Conservation (phyloP, 2,797 vertebrate species). For the Microctenopoma stevenorrisi region DNA sequence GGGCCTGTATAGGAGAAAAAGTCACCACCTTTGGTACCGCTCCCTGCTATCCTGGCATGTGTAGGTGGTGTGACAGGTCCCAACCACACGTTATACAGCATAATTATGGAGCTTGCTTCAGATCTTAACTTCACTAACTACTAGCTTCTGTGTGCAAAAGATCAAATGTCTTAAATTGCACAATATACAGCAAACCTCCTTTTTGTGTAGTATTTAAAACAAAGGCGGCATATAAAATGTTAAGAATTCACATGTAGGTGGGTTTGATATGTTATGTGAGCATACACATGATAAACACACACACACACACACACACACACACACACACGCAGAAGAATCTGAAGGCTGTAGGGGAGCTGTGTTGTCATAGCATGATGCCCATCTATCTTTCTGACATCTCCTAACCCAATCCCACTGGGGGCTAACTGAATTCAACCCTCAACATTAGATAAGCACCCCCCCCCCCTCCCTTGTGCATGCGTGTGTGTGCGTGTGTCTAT, state of each 20-base stretch:
- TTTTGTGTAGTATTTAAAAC: slow-evolving; percentile 11
- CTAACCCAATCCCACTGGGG: slow-evolving; percentile 88
- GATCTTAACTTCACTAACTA: slow-evolving; percentile 4
- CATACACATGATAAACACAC: slow-evolving; percentile 55
- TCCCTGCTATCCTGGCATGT: background rate
- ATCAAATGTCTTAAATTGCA: background rate
- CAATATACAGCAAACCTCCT: background rate
- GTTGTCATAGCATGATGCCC: slow-evolving; percentile 80
- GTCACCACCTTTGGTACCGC: background rate
- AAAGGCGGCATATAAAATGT: slow-evolving; percentile 18
- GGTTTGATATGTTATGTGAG: slow-evolving; percentile 32
- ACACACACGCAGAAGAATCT: slow-evolving; percentile 82
- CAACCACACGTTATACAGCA: slow-evolving; percentile 9
- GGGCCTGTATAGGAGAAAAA: slow-evolving; percentile 22
- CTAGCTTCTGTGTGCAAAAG: slow-evolving; percentile 5
- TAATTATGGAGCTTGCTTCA: background rate
- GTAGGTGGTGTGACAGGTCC: slow-evolving; percentile 4
- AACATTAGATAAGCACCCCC: slow-evolving; percentile 87
- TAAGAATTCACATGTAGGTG: slow-evolving; percentile 40
- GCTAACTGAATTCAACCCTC: slow-evolving; percentile 88
- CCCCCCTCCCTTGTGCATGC: slow-evolving; percentile 56
- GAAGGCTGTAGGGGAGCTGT: slow-evolving; percentile 54
- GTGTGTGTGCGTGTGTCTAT: slow-evolving; percentile 55
- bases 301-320: background rate
- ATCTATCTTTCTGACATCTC: slow-evolving; percentile 90